Evolutionary conservation across 2,888 invertebrate genomes (phyloP), one percentile per base, ranked within the genome.

Genomic region (Chouioia cunea): DNA sequence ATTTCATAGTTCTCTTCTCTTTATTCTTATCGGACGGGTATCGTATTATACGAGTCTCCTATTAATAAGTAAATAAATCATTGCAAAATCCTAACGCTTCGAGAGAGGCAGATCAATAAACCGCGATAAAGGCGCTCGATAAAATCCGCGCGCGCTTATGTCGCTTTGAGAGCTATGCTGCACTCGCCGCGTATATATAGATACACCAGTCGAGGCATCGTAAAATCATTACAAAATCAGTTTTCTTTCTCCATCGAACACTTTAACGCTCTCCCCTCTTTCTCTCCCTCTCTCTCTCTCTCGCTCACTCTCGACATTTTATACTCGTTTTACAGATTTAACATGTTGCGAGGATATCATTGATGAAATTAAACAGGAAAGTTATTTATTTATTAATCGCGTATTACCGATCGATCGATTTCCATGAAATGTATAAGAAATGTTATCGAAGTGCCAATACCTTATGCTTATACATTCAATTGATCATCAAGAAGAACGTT

Each of bases 61-160:
- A 71, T 71, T 71, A 71, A 71, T 63, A 71, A 71, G 66, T 58
- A 47, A 63, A 66, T 67, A 66, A 71, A 71, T 71, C 71, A 66
- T 67, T 53, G 54, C 20, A 52, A 71, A 65, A 65, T 56, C 36
- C 22, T 27, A 23, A 52, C 56, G 50, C 36, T 36, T 10, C 10
- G 36, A 36, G 36, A 36, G 50, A 12, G 16, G n/a, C n/a, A 18
- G 18, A 18, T 50, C 50, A 50, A 18, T 12, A 16, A 20, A 6
- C 50, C 16, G 16, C 50, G 50, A 50, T 20, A 16, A 50, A 50
- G 18, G 50, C 18, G 18, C 18, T 18, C 50, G 18, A 16, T 18
- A 6, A 48, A n/a, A 48, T n/a, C n/a, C 16, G 18, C 48, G 18
- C 48, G 2, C 50, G 50, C 16, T 50, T 20, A 10, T 18, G 50